Percentiles rank a stretch among this genome's conserved stretches.
Conservation (phyloP, 2,888 invertebrate species). For the Aspidapion aeneum region DNA sequence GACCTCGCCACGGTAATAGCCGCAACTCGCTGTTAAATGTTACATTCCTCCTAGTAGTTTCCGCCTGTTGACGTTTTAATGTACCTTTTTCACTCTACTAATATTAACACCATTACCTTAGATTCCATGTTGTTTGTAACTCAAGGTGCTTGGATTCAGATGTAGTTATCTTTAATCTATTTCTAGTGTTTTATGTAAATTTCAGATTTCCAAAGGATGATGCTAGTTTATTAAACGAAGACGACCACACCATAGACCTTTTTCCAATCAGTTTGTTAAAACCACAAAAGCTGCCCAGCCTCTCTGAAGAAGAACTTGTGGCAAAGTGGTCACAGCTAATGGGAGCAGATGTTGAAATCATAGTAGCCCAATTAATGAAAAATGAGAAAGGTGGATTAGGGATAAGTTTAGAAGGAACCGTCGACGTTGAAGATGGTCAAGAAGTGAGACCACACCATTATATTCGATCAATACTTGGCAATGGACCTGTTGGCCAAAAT, state of each 20-base stretch:
- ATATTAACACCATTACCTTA: conserved; percentile 29
- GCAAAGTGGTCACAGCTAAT: conserved; percentile 82
- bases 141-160: conserved; percentile 35
- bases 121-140: conserved; percentile 31
- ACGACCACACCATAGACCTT: conserved; percentile 39
- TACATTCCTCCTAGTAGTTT: conserved; percentile 35
- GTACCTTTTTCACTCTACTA: conserved; percentile 30
- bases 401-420: conserved; percentile 96
- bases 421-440: conserved; percentile 94
- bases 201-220: conserved; percentile 48
- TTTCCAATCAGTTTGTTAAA: conserved; percentile 39
- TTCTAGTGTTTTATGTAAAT: conserved; percentile 41
- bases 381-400: conserved; percentile 92
- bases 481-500: conserved; percentile 95
- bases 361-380: conserved; percentile 78
- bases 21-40: conserved; percentile 36
- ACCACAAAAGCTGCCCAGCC: conserved; percentile 26
- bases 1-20: conserved; percentile 55
- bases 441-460: conserved; percentile 99
- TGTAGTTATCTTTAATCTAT: conserved; percentile 20
- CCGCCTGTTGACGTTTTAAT: conserved; percentile 27
- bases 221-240: conserved; percentile 39
- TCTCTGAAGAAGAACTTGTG: conserved; percentile 71
- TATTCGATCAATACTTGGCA: conserved; percentile 94
- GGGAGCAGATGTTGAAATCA: conserved; percentile 72